phyloP scores from a whole-genome alignment of 2,888 invertebrate genomes.

The Andrena dorsata region DNA sequence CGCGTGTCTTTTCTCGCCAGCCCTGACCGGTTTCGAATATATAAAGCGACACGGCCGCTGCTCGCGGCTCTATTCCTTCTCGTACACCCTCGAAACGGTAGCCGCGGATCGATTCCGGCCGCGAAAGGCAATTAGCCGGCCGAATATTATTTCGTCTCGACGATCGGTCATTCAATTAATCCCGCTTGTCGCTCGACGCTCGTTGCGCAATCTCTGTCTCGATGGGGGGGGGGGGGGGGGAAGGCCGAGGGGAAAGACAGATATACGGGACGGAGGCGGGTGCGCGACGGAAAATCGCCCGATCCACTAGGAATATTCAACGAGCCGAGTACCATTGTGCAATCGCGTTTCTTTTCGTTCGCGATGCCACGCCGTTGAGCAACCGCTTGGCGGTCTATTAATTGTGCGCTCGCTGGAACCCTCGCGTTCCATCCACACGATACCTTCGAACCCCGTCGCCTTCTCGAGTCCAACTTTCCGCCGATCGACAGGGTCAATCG shows the following conservation, averaged over 20 bases:
- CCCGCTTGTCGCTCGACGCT: background rate
- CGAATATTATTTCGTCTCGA: background rate
- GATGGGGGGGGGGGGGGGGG: too few relatives aligned
- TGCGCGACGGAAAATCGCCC: conserved; percentile 3
- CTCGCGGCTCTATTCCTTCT: conserved; percentile 68
- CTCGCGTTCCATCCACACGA: conserved; percentile 28
- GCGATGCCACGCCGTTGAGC: conserved; percentile 41
- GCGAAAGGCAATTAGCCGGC: conserved; percentile 12
- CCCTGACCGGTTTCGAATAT: conserved; percentile 80
- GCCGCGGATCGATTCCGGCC: conserved; percentile 17
- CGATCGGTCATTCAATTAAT: conserved; percentile 15
- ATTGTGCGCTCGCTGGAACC: conserved; percentile 49
- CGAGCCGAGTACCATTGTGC: conserved; percentile 37
- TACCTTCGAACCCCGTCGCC: conserved; percentile 26
- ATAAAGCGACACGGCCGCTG: conserved; percentile 71
- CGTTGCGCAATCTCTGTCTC: conserved; percentile 11
- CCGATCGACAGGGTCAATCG: conserved; percentile 39
- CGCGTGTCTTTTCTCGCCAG: conserved; percentile 74
- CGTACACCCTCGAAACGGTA: conserved; percentile 70
- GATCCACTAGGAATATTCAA: conserved; percentile 40
- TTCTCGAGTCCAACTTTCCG: conserved; percentile 23
- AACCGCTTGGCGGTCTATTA: conserved; percentile 45
- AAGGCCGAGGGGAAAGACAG: background rate
- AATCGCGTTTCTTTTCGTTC: conserved; percentile 41
- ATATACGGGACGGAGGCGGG: background rate